Evolutionary conservation across 2,797 vertebrate genomes (phyloP).

Genomic region (Macrochelys suwanniensis): DNA sequence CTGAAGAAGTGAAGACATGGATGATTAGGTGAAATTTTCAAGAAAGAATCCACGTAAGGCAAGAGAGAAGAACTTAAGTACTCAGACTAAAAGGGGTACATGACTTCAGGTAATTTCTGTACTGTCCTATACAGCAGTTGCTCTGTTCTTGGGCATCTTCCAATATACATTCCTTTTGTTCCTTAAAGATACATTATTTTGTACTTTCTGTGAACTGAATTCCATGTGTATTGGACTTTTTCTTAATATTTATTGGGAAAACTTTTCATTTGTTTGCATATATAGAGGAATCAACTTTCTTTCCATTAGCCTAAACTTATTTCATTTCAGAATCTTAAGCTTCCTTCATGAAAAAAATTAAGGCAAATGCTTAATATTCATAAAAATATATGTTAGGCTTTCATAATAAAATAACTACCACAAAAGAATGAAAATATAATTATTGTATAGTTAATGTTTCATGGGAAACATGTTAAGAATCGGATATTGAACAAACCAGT

Average conservation of each 20-base stretch:
- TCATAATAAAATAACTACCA: not conserved
- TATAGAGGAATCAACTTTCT: not conserved
- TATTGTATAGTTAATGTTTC: conserved; percentile 43
- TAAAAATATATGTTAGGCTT: not conserved
- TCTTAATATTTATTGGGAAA: not conserved
- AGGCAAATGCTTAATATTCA: not conserved
- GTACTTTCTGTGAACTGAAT: not conserved
- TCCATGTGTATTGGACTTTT: not conserved
- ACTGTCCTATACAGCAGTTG: not conserved
- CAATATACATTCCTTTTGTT: not conserved
- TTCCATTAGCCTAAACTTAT: not conserved
- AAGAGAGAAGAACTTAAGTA: not conserved
- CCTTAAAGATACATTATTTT: not conserved
- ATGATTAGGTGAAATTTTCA: not conserved
- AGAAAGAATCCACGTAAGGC: not conserved
- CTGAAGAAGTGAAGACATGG: not conserved
- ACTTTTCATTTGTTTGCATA: not conserved
- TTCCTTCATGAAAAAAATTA: not conserved
- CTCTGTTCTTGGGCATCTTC: not conserved
- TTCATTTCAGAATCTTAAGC: not conserved
- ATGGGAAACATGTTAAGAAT: conserved; percentile 38
- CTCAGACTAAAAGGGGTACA: not conserved
- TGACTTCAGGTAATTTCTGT: not conserved
- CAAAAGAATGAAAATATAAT: not conserved
- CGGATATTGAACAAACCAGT: conserved; percentile 45